Conservation (phyloP, 2,888 invertebrate species). For the Ormyrus pomaceus region DNA sequence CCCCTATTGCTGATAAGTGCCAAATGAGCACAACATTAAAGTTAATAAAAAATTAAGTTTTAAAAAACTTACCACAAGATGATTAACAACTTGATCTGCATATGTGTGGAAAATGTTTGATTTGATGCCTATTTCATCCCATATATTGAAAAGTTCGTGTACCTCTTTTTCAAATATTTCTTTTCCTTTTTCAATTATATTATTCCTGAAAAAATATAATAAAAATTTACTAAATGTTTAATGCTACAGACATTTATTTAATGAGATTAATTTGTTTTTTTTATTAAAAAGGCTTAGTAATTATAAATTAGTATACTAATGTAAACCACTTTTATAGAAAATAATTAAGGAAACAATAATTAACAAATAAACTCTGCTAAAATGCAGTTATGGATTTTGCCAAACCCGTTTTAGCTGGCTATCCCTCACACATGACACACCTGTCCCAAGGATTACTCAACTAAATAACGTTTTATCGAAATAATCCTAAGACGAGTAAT, state of each 20-base stretch:
- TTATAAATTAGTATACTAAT: no score
- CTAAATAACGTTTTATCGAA: not conserved
- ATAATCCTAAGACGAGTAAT: not conserved
- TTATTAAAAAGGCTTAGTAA: no score
- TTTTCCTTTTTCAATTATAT: slow-evolving; percentile 39
- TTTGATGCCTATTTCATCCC: slow-evolving; percentile 64
- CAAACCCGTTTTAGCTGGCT: no score
- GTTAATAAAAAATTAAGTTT: not conserved
- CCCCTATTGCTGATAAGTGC: no score
- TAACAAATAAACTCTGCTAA: no score
- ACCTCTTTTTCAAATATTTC: slow-evolving; percentile 48
- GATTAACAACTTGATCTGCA: slow-evolving; percentile 60
- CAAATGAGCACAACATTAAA: no score
- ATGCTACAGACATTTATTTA: no score
- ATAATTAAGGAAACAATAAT: no score
- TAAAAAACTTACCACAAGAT: slow-evolving; percentile 58
- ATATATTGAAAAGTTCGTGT: slow-evolving; percentile 58
- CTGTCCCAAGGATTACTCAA: slow-evolving; percentile 24
- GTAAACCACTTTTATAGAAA: no score
- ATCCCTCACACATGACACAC: not conserved
- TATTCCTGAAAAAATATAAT: slow-evolving; percentile 40
- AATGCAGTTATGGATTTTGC: no score
- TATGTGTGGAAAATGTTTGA: slow-evolving; percentile 58
- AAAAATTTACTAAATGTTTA: no score
- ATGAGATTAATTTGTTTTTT: no score